phyloP scores from a whole-genome alignment of 2,888 invertebrate species.

The Zonitis immaculata region DNA sequence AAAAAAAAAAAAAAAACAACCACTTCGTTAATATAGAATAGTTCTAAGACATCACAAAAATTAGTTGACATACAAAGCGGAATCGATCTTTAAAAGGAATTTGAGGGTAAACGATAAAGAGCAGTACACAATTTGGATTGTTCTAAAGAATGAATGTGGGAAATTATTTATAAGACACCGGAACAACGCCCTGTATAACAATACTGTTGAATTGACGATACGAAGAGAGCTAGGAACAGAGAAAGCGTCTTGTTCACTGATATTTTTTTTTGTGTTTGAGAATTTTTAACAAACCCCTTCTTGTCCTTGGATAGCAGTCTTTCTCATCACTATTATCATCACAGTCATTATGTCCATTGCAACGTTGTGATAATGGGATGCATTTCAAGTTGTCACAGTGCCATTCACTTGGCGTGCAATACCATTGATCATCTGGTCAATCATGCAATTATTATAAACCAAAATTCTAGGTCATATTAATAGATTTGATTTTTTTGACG shows the following conservation, averaged over 20 bases:
- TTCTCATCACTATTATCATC: conserved; percentile 61
- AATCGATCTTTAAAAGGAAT: conserved; percentile 1
- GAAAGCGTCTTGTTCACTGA: conserved; percentile 20
- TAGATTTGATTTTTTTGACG: conserved; percentile 1
- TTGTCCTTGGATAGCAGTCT: conserved; percentile 51
- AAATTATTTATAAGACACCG: conserved; percentile 15
- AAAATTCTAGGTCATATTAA: conserved; percentile 2
- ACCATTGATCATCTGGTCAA: conserved; percentile 24
- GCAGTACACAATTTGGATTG: background rate
- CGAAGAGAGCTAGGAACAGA: conserved; percentile 31
- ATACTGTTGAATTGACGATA: conserved; percentile 24
- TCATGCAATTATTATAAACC: conserved; percentile 27
- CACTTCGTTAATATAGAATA: conserved; percentile 1
- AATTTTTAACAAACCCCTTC: conserved; percentile 47
- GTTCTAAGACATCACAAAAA: conserved; percentile 5
- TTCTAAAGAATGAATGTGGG: background rate
- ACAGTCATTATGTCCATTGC: conserved; percentile 61
- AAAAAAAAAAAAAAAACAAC: conserved; percentile 5
- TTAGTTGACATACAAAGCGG: conserved; percentile 20
- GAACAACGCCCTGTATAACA: conserved; percentile 22
- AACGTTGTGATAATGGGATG: conserved; percentile 54
- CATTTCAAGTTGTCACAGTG: conserved; percentile 56
- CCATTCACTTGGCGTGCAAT: conserved; percentile 32
- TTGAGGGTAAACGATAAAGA: background rate
- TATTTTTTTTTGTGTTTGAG: background rate